phyloP scores from a whole-genome alignment of 1,140 invertebrate species.

The Drosophila jambulina region DNA sequence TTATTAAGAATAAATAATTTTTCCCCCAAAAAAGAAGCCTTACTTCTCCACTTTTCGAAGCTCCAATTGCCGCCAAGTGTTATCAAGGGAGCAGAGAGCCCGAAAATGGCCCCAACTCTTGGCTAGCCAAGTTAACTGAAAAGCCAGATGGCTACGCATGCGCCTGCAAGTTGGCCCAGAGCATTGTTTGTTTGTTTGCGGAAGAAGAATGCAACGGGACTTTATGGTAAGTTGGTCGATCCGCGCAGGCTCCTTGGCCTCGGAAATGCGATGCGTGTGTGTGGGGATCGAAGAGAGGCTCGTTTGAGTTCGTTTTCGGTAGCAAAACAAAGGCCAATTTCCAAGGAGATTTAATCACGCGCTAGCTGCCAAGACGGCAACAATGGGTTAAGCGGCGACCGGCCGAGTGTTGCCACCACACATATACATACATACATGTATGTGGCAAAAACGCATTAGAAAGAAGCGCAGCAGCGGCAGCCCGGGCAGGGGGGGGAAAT shows the following conservation, averaged over 20 bases:
- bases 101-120: constrained; percentile 5
- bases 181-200: constrained; percentile 71
- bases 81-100: constrained; percentile 27
- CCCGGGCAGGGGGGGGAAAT: constrained; percentile 4
- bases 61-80: constrained; percentile 25
- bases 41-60: neutral
- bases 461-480: constrained; percentile 30
- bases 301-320: constrained; percentile 63
- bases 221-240: constrained; percentile 80
- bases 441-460: constrained; percentile 81
- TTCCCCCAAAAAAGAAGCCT: no score
- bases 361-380: constrained; percentile 60
- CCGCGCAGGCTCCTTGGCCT: constrained; percentile 23
- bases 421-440: constrained; percentile 25
- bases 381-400: constrained; percentile 52
- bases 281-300: constrained; percentile 31
- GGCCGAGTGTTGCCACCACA: constrained; percentile 19
- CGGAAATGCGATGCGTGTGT: constrained; percentile 27
- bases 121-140: constrained; percentile 2
- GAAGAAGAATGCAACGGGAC: constrained; percentile 79
- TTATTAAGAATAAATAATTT: no score
- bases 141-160: constrained; percentile 64
- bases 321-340: constrained; percentile 81
- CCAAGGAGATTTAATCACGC: constrained; percentile 81
- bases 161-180: constrained; percentile 39